Evolutionary conservation across 64 coral and sea anemone species (phyloP), one percentile per base, ranked within the genome.

Genomic region (Acropora tenuis): DNA sequence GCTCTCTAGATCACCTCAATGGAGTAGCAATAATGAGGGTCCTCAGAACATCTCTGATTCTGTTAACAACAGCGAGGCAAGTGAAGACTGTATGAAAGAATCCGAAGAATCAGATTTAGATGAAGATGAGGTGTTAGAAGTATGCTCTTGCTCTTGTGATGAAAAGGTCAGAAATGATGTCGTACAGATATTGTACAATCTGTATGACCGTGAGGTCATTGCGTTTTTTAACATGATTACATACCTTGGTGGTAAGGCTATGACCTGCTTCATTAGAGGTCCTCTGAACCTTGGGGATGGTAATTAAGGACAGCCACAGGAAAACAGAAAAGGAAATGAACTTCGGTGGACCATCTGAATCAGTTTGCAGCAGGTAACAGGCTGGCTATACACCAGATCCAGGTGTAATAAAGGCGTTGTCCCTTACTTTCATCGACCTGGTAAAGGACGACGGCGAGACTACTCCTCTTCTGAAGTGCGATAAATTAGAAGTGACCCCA

Each of bases 221-320:
- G 30, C 30, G 77, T 79, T 79, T 18, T 79, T 79, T 79, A 52
- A 79, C 77, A 53, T 48, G 47, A 80, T 58, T 17, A 92, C 75
- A 13, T 92, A 92, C 82, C 90, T 80, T 30, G 90, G 90, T 52
- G 90, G 90, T 16, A 95, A 91, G 76, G 48, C 47, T 19, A 91
- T 67, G 9, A 75, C 93, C 19, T 88, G 83, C 57, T 95, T 95
- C 52, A 91, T 95, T 9, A 78, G 89, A 95, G 93, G 93, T 30
- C 76, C 93, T 1, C 82, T 95, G 89, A 95, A 95, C 52, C 43
- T 95, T n/a, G 93, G 93, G n/a, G 76, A 91, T 87, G 89, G 89
- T 1, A 30, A 30, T 30, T 30, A 66, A 40, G 2, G 45, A 91
- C 77, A 95, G 93, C 84, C 83, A 95, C 55, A 16, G 48, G 46